phyloP scores from a whole-genome alignment of 2,113 vertebrate genomes.

The Pelodiscus sinensis region DNA sequence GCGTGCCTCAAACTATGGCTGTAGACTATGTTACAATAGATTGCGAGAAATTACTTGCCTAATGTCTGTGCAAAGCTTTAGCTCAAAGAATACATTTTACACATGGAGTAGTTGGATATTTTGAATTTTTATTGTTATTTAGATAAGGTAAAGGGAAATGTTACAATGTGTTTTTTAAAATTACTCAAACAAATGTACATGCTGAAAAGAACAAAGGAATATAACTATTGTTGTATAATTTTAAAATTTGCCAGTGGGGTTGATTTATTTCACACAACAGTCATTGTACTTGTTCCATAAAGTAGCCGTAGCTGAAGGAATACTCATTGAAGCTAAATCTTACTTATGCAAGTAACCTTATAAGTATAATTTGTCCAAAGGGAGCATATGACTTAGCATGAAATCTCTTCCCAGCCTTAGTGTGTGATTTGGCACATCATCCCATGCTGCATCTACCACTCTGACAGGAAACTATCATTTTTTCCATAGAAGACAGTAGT shows the following conservation, averaged over 20 bases:
- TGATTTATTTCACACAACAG: not conserved
- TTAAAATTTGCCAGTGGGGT: not conserved
- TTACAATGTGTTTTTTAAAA: not conserved
- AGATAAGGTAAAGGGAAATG: not conserved
- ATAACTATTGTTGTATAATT: fast-evolving
- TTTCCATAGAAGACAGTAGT: not conserved
- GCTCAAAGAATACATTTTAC: fast-evolving
- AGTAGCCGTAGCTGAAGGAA: not conserved
- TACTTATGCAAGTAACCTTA: not conserved
- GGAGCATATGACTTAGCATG: not conserved
- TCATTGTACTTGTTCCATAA: not conserved
- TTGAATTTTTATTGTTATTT: not conserved
- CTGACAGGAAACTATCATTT: not conserved
- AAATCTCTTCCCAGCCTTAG: not conserved
- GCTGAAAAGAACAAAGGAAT: not conserved
- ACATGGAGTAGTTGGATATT: not conserved
- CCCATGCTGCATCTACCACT: fast-evolving
- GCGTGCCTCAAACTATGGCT: not conserved
- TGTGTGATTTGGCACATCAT: not conserved
- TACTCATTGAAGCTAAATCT: not conserved
- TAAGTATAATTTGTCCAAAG: not conserved
- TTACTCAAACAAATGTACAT: not conserved
- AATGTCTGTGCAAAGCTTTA: fast-evolving
- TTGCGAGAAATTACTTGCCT: fast-evolving
- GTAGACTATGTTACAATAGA: not conserved